Evolutionary conservation across 2,797 vertebrate genomes (phyloP).

Genomic region (Distichodus sexfasciatus): DNA sequence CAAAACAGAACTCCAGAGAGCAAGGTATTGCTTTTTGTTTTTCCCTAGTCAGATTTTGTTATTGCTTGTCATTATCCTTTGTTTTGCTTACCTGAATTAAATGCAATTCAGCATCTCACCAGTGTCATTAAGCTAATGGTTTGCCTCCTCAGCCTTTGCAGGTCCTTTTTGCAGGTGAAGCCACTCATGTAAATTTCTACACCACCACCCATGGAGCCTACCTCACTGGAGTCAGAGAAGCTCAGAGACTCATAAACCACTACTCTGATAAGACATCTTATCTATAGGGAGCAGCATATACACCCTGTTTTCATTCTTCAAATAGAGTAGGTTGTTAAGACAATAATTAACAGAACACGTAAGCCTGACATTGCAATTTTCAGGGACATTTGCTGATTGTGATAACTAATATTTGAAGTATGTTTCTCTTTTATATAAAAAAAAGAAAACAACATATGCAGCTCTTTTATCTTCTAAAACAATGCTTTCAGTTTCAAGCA

Average conservation of each 20-base stretch:
- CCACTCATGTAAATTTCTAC: conserved; percentile 63
- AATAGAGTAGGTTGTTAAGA: too few species aligned
- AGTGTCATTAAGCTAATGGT: background rate
- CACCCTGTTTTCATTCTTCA: too few species aligned
- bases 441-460: too few species aligned
- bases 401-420: too few species aligned
- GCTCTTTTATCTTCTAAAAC: too few species aligned
- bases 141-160: conserved; percentile 53
- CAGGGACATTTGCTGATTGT: too few species aligned
- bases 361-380: too few species aligned
- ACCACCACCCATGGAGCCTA: conserved; percentile 66
- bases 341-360: too few species aligned
- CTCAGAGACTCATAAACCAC: conserved; percentile 54
- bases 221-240: conserved; percentile 59
- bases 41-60: background rate
- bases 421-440: too few species aligned
- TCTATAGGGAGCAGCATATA: background rate
- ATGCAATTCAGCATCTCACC: too few species aligned
- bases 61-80: background rate
- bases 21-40: conserved; percentile 40
- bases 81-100: background rate
- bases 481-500: too few species aligned
- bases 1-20: conserved; percentile 2
- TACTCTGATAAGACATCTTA: conserved; percentile 28
- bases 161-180: conserved; percentile 67